These are phyloP conservation scores for Ondatra zibethicus DNA, from an alignment of 2,113 vertebrate species.

Conservation along the genomic window DNA sequence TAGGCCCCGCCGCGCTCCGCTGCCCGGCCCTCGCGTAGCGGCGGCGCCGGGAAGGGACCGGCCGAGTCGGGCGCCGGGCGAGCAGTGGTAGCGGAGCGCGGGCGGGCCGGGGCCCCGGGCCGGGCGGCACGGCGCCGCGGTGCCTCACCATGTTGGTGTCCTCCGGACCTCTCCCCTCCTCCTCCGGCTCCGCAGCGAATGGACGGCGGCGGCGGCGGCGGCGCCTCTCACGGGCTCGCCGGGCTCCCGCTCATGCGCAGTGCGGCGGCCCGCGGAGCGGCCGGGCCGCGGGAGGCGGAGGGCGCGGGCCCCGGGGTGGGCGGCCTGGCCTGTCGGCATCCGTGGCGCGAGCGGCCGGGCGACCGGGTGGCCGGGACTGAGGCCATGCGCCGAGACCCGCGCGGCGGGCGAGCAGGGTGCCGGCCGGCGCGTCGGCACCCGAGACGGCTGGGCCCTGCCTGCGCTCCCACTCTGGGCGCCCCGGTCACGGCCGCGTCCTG, in stretches of 20 bases:
- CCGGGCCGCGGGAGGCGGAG: conserved; percentile 73
- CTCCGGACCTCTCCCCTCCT: conserved; percentile 84
- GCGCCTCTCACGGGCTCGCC: conserved; percentile 81
- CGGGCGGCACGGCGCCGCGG: conserved; percentile 61
- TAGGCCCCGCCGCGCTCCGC: conserved; percentile 74
- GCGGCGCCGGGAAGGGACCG: conserved; percentile 47
- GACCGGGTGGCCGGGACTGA: conserved; percentile 67
- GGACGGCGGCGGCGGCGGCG: conserved; percentile 81
- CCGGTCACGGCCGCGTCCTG: background rate
- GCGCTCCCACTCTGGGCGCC: background rate
- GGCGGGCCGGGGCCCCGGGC: conserved; percentile 43
- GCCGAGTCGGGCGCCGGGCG: conserved; percentile 11
- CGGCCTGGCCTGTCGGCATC: background rate
- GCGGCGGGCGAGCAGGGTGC: background rate
- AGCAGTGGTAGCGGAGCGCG: conserved; percentile 18
- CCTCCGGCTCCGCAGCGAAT: conserved; percentile 83
- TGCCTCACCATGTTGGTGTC: conserved; percentile 86
- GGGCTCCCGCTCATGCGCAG: conserved; percentile 92
- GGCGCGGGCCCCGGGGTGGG: background rate
- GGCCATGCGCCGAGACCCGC: background rate
- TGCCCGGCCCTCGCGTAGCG: conserved; percentile 76
- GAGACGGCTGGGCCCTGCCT: background rate
- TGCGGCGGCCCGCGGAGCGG: conserved; percentile 82
- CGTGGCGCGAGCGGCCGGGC: background rate
- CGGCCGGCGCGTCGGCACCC: background rate